A percentile compares a stretch with the other conserved stretches of the same genome.
Evolutionary conservation across 2,797 vertebrate species (phyloP).

Genomic region (Clarias fuscus): DNA sequence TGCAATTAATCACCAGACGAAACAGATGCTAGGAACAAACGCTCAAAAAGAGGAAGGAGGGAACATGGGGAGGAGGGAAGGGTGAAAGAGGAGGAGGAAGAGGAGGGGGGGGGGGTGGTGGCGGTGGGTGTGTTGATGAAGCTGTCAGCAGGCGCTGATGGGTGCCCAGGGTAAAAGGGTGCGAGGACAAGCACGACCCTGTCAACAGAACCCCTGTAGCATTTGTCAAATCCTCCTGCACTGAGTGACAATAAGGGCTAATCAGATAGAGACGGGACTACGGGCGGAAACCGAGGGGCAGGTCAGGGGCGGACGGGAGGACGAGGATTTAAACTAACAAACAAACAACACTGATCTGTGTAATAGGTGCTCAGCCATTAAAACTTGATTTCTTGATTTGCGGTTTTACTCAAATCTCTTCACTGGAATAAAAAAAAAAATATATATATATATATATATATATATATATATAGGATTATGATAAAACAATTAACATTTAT

Average conservation of each 20-base stretch:
- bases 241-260: conserved; percentile 23
- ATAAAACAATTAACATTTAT: neutral
- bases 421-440: neutral
- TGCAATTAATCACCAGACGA: conserved; percentile 99
- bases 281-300: neutral
- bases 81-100: conserved; percentile 55
- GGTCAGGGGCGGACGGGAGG: neutral
- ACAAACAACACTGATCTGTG: conserved; percentile 19
- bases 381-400: conserved; percentile 23
- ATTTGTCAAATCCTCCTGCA: conserved; percentile 41
- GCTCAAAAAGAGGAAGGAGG: conserved; percentile 58
- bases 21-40: conserved; percentile 98
- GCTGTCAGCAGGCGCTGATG: conserved; percentile 78
- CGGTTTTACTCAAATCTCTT: neutral
- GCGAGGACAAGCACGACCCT: conserved; percentile 37
- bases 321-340: neutral
- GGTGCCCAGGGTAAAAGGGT: conserved; percentile 49
- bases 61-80: conserved; percentile 51
- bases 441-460: too few species aligned
- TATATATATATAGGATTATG: neutral
- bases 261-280: conserved; percentile 36
- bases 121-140: conserved; percentile 76
- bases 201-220: conserved; percentile 42
- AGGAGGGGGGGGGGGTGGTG: conserved; percentile 42
- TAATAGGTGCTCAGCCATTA: conserved; percentile 48